Percentiles rank a stretch among this genome's conserved stretches.
Evolutionary conservation across 1,140 invertebrate species (phyloP).

Genomic region (Bradysia coprophila): DNA sequence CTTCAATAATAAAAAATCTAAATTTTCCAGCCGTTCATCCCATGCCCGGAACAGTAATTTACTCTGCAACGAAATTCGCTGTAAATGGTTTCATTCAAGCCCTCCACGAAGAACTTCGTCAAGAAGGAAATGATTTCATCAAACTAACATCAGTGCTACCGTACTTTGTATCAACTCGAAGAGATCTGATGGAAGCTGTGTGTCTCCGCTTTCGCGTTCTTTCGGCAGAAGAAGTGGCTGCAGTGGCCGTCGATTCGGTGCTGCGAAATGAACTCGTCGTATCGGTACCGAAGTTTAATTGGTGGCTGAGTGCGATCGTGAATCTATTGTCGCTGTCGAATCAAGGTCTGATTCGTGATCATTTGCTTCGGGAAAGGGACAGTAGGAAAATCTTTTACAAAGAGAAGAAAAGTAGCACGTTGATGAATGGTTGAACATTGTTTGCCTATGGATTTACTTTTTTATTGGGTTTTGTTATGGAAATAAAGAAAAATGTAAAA

Average conservation of each 20-base stretch:
- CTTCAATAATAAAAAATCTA: background rate
- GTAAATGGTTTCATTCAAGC: constrained; percentile 21
- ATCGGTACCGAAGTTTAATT: background rate
- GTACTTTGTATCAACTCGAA: constrained; percentile 15
- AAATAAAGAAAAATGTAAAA: too few species aligned
- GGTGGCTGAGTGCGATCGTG: too few species aligned
- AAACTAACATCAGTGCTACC: constrained; percentile 19
- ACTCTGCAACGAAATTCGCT: constrained; percentile 21
- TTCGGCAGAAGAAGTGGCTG: background rate
- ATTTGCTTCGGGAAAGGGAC: too few species aligned
- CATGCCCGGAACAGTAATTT: constrained; percentile 18
- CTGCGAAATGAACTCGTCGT: background rate
- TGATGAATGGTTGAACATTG: too few species aligned
- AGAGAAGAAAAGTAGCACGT: too few species aligned
- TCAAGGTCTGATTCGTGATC: too few species aligned
- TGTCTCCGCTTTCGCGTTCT: background rate
- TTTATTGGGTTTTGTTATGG: too few species aligned
- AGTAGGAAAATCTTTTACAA: too few species aligned
- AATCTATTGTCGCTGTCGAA: too few species aligned
- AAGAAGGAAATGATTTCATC: constrained; percentile 14
- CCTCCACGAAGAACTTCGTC: constrained; percentile 14
- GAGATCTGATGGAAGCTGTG: background rate
- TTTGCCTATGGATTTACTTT: too few species aligned
- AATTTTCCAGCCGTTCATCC: constrained; percentile 10
- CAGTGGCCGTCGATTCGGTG: background rate